Evolutionary conservation across 2,888 invertebrate species (phyloP).

Genomic region (Lasioglossum malachurum): DNA sequence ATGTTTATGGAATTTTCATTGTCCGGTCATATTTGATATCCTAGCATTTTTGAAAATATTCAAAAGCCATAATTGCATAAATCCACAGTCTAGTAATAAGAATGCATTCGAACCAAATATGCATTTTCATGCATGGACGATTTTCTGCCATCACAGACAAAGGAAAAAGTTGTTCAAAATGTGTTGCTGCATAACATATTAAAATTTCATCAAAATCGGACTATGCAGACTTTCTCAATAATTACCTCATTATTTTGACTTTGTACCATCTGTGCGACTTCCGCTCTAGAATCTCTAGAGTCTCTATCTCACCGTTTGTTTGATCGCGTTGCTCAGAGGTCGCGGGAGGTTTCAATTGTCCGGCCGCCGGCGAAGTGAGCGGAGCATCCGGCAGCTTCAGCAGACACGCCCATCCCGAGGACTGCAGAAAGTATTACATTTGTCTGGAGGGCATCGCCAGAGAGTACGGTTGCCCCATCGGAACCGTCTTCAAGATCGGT

Average conservation of each 20-base stretch:
- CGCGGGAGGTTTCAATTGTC: conserved; percentile 95
- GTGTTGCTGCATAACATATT: too few species aligned
- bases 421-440: conserved; percentile 98
- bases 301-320: conserved; percentile 12
- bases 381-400: conserved; percentile 94
- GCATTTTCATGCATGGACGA: not conserved
- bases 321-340: conserved; percentile 88
- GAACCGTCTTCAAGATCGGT: conserved; percentile 97
- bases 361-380: conserved; percentile 92
- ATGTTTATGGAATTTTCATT: too few species aligned
- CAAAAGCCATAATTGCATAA: too few species aligned
- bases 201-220: too few species aligned
- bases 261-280: not conserved
- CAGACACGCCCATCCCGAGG: conserved; percentile 97
- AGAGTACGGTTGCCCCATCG: conserved; percentile 98
- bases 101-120: not conserved
- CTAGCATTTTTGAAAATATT: too few species aligned
- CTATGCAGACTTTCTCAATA: too few species aligned
- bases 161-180: too few species aligned
- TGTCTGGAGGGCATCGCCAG: conserved; percentile 95
- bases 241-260: not conserved
- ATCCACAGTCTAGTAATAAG: not conserved
- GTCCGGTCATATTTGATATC: too few species aligned
- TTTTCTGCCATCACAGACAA: too few species aligned
- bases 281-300: not conserved